These are phyloP conservation scores for Dendroctonus ponderosae DNA, from an alignment of 1,140 invertebrate genomes.

Conservation along the genomic window DNA sequence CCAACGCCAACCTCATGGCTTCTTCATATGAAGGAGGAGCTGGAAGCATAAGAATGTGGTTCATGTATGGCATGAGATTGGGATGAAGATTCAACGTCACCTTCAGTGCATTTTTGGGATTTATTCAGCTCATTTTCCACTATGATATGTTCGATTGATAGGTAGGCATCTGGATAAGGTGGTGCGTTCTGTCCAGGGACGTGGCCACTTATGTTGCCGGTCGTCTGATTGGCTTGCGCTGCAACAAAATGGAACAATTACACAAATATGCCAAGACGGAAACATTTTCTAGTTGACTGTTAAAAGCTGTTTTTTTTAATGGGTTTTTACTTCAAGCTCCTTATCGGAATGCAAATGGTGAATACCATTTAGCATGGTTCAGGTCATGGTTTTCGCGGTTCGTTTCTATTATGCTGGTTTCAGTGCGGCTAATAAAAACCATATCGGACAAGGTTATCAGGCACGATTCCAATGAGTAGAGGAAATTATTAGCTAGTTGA, in stretches of 20 bases:
- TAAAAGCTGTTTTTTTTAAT: too few relatives aligned
- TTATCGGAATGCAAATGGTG: too few relatives aligned
- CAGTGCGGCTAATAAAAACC: too few relatives aligned
- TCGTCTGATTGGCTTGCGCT: constrained; percentile 33
- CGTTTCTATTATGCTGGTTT: too few relatives aligned
- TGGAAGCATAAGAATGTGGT: constrained; percentile 10
- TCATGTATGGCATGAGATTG: background rate
- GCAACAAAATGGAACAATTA: constrained; percentile 15
- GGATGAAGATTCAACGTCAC: constrained; percentile 7
- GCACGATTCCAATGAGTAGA: too few relatives aligned
- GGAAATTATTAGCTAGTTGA: too few relatives aligned
- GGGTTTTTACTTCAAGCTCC: too few relatives aligned
- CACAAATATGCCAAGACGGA: too few relatives aligned
- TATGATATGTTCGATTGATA: constrained; percentile 32
- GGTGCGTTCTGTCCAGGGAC: constrained; percentile 24
- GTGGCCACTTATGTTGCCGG: constrained; percentile 32
- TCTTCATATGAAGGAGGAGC: constrained; percentile 31
- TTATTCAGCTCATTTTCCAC: constrained; percentile 33
- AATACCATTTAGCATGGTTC: too few relatives aligned
- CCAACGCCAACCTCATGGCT: constrained; percentile 27
- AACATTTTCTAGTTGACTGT: too few relatives aligned
- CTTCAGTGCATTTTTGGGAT: constrained; percentile 31
- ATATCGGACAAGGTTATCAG: too few relatives aligned
- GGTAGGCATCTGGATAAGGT: constrained; percentile 27
- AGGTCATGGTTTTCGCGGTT: too few relatives aligned